Base-by-base conservation (phyloP, 2,888 invertebrate genomes). In the Phlogophora meticulosa region DNA sequence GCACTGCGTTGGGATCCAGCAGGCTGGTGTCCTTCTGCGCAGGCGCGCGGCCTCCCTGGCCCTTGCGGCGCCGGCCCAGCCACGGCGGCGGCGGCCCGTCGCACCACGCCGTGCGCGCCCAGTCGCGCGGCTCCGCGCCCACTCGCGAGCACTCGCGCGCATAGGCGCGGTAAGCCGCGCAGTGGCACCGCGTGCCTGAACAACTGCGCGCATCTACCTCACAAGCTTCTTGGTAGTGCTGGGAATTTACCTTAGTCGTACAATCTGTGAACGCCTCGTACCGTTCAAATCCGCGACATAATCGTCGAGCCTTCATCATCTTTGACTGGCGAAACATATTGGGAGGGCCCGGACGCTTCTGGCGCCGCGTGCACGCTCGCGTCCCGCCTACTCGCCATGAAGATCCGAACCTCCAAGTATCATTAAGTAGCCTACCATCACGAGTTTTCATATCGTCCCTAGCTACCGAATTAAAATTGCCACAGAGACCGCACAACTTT, bases 341-440 rank as follows among this genome's bases (percentile, higher is more conserved):
- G 84, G 79, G n/a, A n/a, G n/a, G 88, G 7, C 88, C 88, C 9
- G 93, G 94, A 4, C 91, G 93, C 82, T 96, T 94, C 80, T 95
- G 96, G 0, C 97, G 95, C 3, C 97, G 93, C 2, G 96, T 96
- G 87, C 98, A 98, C 4, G 97, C 97, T 63, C 97, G 96, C 70
- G 96, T 97, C 0, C 98, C 97, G 0, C 99, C 99, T 1, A 98
- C 98, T 59, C 98, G 97, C 99, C 99, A 99, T 4, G 99, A 98
- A 55, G 97, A 96, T 4, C 98, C 99, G 86, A 99, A 99, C 60
- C 96, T 96, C 94, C 96, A 95, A 28, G 93, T 89, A 81, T 98
- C 98, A 51, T 96, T 96, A 68, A 97, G 96, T 53, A 97, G 92
- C 53, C 96, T 95, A 11, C 98, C 98, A 77, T 96, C 96, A 58